A percentile compares a stretch with the other conserved stretches of the same genome.
These are phyloP conservation scores for Stenolophus ochropezus DNA, from an alignment of 2,888 invertebrate species.

Conservation along the genomic window DNA sequence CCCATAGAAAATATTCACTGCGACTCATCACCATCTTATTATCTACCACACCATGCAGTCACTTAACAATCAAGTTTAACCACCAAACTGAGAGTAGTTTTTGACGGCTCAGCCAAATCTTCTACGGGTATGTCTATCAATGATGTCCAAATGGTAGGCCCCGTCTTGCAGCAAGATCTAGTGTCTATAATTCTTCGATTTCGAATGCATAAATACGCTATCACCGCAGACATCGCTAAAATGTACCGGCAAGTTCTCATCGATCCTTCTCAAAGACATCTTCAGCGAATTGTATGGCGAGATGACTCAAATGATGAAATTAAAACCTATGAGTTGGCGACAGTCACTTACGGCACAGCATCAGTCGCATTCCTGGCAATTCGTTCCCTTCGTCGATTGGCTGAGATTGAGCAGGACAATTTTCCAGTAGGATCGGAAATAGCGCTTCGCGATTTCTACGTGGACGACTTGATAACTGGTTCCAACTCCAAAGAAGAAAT, in stretches of 20 bases:
- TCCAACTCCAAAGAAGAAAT: background rate
- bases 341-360: constrained; percentile 61
- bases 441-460: constrained; percentile 26
- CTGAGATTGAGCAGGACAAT: background rate
- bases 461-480: constrained; percentile 26
- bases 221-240: constrained; percentile 1
- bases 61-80: constrained; percentile 46
- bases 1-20: background rate
- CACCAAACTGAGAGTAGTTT: constrained; percentile 56
- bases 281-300: constrained; percentile 14
- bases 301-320: background rate
- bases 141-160: constrained; percentile 35
- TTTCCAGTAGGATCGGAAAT: constrained; percentile 12
- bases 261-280: background rate
- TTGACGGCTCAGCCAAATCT: constrained; percentile 45
- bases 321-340: constrained; percentile 46
- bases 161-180: constrained; percentile 17
- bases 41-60: constrained; percentile 58
- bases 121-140: constrained; percentile 9
- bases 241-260: constrained; percentile 14
- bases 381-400: constrained; percentile 34
- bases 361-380: constrained; percentile 62
- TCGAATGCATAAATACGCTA: constrained; percentile 9
- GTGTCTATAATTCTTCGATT: constrained; percentile 20
- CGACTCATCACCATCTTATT: constrained; percentile 39